Evolutionary conservation across 2,797 vertebrate genomes (phyloP), one percentile per base, ranked within the genome.

Genomic region (Gorsachius magnificus): DNA sequence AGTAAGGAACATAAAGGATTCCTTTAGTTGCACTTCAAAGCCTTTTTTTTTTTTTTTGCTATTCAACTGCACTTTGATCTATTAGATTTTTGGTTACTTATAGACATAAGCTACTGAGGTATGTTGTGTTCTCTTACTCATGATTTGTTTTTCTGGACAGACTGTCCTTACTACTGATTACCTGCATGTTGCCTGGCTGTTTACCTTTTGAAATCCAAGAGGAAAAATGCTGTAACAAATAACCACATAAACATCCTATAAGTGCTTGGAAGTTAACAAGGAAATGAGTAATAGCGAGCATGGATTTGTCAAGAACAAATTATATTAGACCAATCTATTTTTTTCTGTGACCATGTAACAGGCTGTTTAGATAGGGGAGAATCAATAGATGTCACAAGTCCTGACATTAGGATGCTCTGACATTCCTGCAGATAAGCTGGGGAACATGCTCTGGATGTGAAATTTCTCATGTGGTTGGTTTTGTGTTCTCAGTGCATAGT

Each of bases 301-400:
- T 21, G n/a, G 25, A 90, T 87, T 75, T 91, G n/a, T 89, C 68
- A 89, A 54, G 64, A 93, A 87, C 45, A 94, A 89, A 71, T 83
- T 36, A 6, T 35, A 76, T 53, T 54, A 74, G 38, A 56, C 16
- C 38, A 38, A 87, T 60, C 33, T 84, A 1, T 57, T 83, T 82
- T 89, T 85, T 87, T 24, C 36, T 82, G 8, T 66, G 70, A 46
- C 53, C 3, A 0, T 35, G 36, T 57, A 80, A 64, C 41, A 74
- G 74, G 22, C 31, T 90, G 29, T 70, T 95, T 92, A 66, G 71
- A 38, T 89, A 64, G 53, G 36, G 46, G 21, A 85, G 38, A 71
- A 91, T 95, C 81, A 87, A 24, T 50, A 92, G 45, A 48, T 91
- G 53, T 54, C 81, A 77, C 1, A 5, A 83, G 25, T 33, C 11